A percentile compares a stretch with the other conserved stretches of the same genome.
Conservation (phyloP, 2,888 invertebrate species). For the Chalcis sispes region DNA sequence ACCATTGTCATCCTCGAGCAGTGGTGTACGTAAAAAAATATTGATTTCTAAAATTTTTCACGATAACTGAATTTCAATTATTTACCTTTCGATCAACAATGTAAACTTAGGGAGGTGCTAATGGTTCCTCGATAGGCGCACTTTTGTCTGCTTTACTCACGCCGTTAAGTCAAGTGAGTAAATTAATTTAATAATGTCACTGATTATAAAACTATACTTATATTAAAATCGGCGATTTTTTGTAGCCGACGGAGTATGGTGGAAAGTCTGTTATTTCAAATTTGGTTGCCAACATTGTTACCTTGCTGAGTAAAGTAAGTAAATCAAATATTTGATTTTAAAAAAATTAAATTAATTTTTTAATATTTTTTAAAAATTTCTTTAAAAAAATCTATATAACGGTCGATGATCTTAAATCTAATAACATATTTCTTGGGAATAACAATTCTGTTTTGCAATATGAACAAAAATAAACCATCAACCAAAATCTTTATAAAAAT, state of each 20-base stretch:
- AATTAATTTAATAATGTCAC: background rate
- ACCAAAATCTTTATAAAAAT: no score
- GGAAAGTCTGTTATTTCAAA: conserved; percentile 67
- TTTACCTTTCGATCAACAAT: no score
- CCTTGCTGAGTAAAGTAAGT: conserved; percentile 70
- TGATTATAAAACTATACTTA: background rate
- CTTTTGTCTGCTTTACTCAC: conserved; percentile 62
- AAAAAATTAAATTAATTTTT: background rate
- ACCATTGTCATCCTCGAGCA: conserved; percentile 67
- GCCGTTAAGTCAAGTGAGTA: conserved; percentile 68
- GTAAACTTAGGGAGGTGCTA: conserved; percentile 18
- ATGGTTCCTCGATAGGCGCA: conserved; percentile 65
- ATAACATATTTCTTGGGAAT: no score
- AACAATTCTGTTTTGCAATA: no score
- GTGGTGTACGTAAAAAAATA: conserved; percentile 65
- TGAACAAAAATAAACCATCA: no score
- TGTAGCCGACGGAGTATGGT: conserved; percentile 67
- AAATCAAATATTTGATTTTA: conserved; percentile 1
- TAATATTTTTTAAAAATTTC: conserved; percentile 12
- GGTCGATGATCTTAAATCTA: no score
- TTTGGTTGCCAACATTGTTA: conserved; percentile 66
- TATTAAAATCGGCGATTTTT: conserved; percentile 3
- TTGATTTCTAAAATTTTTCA: background rate
- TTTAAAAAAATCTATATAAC: conserved; percentile 4
- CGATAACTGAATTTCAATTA: no score